Conservation (phyloP, 2,888 invertebrate genomes). For the Drymonia ruficornis region DNA sequence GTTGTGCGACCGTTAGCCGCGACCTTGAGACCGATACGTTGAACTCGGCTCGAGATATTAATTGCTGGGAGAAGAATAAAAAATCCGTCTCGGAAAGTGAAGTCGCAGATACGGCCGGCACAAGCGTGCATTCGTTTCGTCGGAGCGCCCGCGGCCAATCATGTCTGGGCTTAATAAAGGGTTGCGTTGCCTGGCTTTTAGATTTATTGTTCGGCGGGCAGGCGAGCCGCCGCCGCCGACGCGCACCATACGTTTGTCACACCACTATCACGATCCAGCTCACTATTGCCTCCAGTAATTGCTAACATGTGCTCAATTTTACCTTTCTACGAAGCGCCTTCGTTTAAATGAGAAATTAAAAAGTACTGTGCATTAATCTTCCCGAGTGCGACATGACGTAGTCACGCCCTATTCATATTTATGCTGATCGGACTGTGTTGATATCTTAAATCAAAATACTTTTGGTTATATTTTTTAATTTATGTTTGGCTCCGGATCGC, state of each 20-base stretch:
- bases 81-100: conserved; percentile 55
- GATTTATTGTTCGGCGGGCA: conserved; percentile 68
- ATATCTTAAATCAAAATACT: conserved; percentile 47
- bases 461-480: conserved; percentile 35
- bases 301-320: conserved; percentile 51
- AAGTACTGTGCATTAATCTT: conserved; percentile 54
- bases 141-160: conserved; percentile 79
- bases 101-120: conserved; percentile 70
- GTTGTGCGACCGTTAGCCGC: conserved; percentile 44
- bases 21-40: conserved; percentile 58
- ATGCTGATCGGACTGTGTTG: conserved; percentile 64
- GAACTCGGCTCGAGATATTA: conserved; percentile 51
- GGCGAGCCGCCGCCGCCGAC: conserved; percentile 61
- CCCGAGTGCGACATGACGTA: conserved; percentile 64
- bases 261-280: conserved; percentile 65
- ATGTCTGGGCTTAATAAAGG: conserved; percentile 82
- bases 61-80: conserved; percentile 53
- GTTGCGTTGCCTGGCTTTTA: conserved; percentile 69
- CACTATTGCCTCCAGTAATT: conserved; percentile 56
- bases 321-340: conserved; percentile 7
- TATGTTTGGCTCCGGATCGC: conserved; percentile 20
- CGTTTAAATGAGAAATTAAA: conserved; percentile 43
- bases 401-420: conserved; percentile 72
- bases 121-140: conserved; percentile 71
- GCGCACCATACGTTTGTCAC: conserved; percentile 72